Percentiles rank a stretch among this genome's conserved stretches.
Conservation (phyloP, 2,797 vertebrate species). For the Pyrocephalus nanus region DNA sequence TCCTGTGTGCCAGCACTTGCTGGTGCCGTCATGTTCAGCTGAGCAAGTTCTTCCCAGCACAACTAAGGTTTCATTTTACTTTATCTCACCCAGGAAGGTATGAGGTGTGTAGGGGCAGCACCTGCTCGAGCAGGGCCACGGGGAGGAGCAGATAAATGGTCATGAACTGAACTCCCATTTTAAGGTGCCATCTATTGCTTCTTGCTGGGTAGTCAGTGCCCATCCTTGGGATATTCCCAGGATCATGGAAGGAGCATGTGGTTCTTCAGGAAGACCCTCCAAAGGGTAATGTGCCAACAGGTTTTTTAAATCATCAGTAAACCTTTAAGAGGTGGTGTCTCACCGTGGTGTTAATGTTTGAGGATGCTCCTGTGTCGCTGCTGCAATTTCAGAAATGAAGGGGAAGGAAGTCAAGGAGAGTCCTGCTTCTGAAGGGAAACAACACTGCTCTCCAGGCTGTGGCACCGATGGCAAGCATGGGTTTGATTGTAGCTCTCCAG, state of each 20-base stretch:
- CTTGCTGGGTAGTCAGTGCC: neutral
- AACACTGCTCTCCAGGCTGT: neutral
- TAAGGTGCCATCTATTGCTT: neutral
- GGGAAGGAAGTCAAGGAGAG: neutral
- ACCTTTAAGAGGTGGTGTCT: neutral
- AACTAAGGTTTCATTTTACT: no score
- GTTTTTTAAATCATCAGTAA: accelerated
- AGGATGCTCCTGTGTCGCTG: accelerated
- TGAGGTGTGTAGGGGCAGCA: neutral
- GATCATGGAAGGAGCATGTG: neutral
- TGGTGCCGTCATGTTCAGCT: no score
- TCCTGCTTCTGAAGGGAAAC: neutral
- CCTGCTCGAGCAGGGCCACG: neutral
- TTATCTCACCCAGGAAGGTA: neutral
- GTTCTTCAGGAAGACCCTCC: neutral
- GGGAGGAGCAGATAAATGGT: neutral
- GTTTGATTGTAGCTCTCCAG: neutral
- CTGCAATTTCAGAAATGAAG: neutral
- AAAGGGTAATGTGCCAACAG: neutral
- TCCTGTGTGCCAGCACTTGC: no score
- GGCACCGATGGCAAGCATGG: accelerated
- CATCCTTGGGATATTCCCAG: neutral
- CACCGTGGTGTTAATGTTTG: accelerated
- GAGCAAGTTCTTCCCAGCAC: no score
- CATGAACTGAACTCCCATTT: neutral